Evolutionary conservation across 2,888 invertebrate species (phyloP).

Genomic region (Eulithis testata): DNA sequence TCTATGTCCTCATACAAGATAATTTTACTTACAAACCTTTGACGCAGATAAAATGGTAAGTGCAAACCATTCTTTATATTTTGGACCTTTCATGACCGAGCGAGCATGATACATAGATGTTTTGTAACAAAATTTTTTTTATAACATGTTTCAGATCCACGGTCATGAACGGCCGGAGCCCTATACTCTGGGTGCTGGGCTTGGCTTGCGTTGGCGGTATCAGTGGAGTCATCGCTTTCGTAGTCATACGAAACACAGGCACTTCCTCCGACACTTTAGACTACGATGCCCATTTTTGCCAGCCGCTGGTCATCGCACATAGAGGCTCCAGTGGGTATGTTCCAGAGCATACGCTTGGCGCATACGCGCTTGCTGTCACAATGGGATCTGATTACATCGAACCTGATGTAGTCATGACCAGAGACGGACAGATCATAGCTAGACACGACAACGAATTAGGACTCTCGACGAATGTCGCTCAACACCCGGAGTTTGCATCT

Average conservation of each 20-base stretch:
- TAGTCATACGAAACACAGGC: constrained; percentile 39
- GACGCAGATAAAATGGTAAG: too few relatives aligned
- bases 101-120: too few relatives aligned
- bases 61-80: too few relatives aligned
- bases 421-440: constrained; percentile 70
- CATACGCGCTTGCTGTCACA: constrained; percentile 73
- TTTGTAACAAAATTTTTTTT: neutral
- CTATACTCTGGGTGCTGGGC: constrained; percentile 42
- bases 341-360: constrained; percentile 76
- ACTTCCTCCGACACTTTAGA: constrained; percentile 35
- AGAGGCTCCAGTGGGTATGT: constrained; percentile 76
- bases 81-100: too few relatives aligned
- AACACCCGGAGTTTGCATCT: constrained; percentile 65
- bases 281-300: constrained; percentile 60
- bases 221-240: constrained; percentile 43
- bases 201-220: constrained; percentile 39
- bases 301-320: constrained; percentile 70
- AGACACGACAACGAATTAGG: constrained; percentile 75
- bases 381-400: constrained; percentile 78
- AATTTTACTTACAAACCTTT: too few relatives aligned
- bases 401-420: constrained; percentile 76
- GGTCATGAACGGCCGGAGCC: constrained; percentile 21
- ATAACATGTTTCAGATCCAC: constrained; percentile 7
- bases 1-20: too few relatives aligned
- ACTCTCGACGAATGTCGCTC: constrained; percentile 66